Percentiles rank a stretch among this genome's conserved stretches.
These are phyloP conservation scores for Drosophila obscura DNA, from an alignment of 1,140 invertebrate species.

Conservation along the genomic window DNA sequence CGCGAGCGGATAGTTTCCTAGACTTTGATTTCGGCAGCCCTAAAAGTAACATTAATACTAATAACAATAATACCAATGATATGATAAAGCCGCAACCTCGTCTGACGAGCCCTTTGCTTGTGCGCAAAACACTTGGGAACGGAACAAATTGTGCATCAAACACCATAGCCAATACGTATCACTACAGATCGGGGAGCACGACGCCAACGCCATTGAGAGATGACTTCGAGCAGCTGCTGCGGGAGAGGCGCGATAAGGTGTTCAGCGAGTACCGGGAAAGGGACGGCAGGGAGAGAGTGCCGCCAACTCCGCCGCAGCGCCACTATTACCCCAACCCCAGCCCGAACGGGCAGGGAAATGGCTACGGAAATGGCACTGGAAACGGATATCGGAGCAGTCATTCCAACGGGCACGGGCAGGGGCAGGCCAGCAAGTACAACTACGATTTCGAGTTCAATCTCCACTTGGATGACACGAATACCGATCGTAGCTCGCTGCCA, in stretches of 20 bases:
- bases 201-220: conserved; percentile 57
- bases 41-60: conserved; percentile 40
- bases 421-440: conserved; percentile 61
- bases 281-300: conserved; percentile 47
- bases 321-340: conserved; percentile 43
- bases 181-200: conserved; percentile 61
- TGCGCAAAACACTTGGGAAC: conserved; percentile 79
- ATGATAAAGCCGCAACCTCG: conserved; percentile 83
- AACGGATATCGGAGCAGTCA: conserved; percentile 24
- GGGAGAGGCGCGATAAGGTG: conserved; percentile 82
- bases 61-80: conserved; percentile 33
- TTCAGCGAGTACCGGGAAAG: conserved; percentile 62
- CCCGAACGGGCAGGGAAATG: conserved; percentile 8
- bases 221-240: conserved; percentile 80
- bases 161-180: conserved; percentile 80
- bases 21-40: conserved; percentile 51
- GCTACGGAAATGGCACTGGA: conserved; percentile 24
- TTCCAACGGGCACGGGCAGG: conserved; percentile 31
- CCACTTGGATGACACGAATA: conserved; percentile 59
- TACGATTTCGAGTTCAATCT: conserved; percentile 79
- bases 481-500: conserved; percentile 52
- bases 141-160: conserved; percentile 25
- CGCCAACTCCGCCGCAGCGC: conserved; percentile 64
- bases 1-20: conserved; percentile 69
- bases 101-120: conserved; percentile 82